Evolutionary conservation across 2,797 vertebrate genomes (phyloP).

Genomic region (Smutsia gigantea): DNA sequence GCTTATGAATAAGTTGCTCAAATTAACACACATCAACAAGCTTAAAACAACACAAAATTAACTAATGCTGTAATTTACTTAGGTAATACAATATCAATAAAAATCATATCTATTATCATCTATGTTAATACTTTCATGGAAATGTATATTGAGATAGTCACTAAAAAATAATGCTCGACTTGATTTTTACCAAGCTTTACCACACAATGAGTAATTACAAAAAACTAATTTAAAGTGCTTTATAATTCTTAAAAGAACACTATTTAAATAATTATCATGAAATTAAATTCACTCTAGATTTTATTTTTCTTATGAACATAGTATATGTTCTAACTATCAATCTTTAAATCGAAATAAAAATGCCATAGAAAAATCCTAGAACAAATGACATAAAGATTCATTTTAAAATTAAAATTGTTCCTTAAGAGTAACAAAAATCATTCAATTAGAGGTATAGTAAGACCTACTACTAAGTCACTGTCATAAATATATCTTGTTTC

Average conservation of each 20-base stretch:
- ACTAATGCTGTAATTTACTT: conserved; percentile 57
- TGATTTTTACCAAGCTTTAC: conserved; percentile 61
- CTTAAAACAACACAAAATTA: conserved; percentile 74
- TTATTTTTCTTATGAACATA: conserved; percentile 4
- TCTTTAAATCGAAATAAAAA: conserved; percentile 64
- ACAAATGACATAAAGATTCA: conserved; percentile 25
- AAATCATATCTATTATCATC: conserved; percentile 56
- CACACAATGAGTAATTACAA: conserved; percentile 7
- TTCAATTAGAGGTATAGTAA: conserved; percentile 53
- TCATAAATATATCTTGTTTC: conserved; percentile 47
- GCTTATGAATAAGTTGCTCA: conserved; percentile 69
- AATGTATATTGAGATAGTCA: conserved; percentile 45
- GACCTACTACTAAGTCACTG: conserved; percentile 26
- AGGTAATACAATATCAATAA: conserved; percentile 57
- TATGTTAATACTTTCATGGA: conserved; percentile 59
- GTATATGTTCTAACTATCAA: conserved; percentile 12
- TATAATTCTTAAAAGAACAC: conserved; percentile 46
- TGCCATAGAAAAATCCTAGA: conserved; percentile 2
- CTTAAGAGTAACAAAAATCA: conserved; percentile 23
- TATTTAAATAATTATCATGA: conserved; percentile 49
- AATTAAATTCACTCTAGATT: conserved; percentile 22
- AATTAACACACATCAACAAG: conserved; percentile 65
- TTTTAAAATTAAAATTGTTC: conserved; percentile 59
- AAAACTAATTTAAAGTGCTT: conserved; percentile 26
- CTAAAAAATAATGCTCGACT: conserved; percentile 53